These are phyloP conservation scores for Bubo blakistoni DNA, from an alignment of 2,113 vertebrate genomes.

Conservation along the genomic window DNA sequence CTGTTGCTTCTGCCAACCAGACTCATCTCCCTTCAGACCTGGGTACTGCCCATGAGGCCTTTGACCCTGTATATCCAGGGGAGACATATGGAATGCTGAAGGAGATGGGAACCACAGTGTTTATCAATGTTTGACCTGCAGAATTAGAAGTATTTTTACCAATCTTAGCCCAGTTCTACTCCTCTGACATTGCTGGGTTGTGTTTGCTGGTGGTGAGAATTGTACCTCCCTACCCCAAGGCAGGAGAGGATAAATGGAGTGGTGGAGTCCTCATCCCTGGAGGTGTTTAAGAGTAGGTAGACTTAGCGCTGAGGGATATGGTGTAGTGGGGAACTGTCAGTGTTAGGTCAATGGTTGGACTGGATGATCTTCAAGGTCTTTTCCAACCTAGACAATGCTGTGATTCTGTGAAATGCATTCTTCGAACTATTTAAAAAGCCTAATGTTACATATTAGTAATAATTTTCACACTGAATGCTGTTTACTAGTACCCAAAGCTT, in stretches of 20 bases:
- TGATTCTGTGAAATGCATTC: too few species aligned
- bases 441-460: neutral
- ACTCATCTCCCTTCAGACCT: neutral
- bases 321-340: too few species aligned
- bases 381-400: too few species aligned
- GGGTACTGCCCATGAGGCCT: neutral
- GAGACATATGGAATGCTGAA: neutral
- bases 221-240: neutral
- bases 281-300: too few species aligned
- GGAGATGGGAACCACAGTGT: neutral
- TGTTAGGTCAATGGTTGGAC: too few species aligned
- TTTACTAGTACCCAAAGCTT: neutral
- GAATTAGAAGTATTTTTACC: neutral
- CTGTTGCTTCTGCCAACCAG: neutral
- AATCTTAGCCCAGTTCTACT: neutral
- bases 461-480: neutral
- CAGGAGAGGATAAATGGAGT: neutral
- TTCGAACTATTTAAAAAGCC: neutral
- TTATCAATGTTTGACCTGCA: neutral
- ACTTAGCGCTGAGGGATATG: too few species aligned
- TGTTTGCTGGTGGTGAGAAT: neutral
- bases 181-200: neutral
- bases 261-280: too few species aligned
- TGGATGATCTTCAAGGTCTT: too few species aligned
- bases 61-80: fast-evolving